Percentiles rank a stretch among this genome's conserved stretches.
phyloP scores from a whole-genome alignment of 2,888 invertebrate genomes.

The Hydroisotoma schaefferi region DNA sequence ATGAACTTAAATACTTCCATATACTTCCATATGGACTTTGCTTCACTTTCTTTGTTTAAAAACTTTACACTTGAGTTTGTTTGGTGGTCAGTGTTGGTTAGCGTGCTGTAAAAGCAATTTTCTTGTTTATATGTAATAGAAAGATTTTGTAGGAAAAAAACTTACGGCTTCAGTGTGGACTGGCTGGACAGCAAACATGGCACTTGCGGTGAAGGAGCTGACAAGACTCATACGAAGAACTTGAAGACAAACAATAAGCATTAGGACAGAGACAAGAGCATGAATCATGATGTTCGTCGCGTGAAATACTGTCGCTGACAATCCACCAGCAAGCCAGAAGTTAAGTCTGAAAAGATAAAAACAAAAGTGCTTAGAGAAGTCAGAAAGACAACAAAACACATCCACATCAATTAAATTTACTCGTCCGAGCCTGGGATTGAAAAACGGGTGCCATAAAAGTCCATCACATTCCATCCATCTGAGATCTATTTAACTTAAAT shows the following conservation, averaged over 20 bases:
- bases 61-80: too few relatives aligned
- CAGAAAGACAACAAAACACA: conserved; percentile 11
- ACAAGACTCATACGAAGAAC: conserved; percentile 65
- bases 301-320: conserved; percentile 74
- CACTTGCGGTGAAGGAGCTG: conserved; percentile 67
- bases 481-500: conserved; percentile 18
- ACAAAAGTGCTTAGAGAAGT: conserved; percentile 13
- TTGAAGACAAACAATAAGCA: conserved; percentile 64
- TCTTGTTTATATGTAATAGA: too few relatives aligned
- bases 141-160: conserved; percentile 46
- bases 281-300: conserved; percentile 73
- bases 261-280: conserved; percentile 67
- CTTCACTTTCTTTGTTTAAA: too few relatives aligned
- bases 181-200: conserved; percentile 79
- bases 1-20: too few relatives aligned
- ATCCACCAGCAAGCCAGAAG: conserved; percentile 63
- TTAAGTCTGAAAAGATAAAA: conserved; percentile 67
- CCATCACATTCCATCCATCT: conserved; percentile 5
- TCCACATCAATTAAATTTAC: conserved; percentile 15
- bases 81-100: too few relatives aligned
- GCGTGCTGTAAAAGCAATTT: too few relatives aligned
- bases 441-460: conserved; percentile 14
- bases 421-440: conserved; percentile 11
- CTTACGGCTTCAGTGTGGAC: conserved; percentile 87
- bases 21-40: too few relatives aligned